phyloP scores from a whole-genome alignment of 2,797 vertebrate species.

The Clarias fuscus region DNA sequence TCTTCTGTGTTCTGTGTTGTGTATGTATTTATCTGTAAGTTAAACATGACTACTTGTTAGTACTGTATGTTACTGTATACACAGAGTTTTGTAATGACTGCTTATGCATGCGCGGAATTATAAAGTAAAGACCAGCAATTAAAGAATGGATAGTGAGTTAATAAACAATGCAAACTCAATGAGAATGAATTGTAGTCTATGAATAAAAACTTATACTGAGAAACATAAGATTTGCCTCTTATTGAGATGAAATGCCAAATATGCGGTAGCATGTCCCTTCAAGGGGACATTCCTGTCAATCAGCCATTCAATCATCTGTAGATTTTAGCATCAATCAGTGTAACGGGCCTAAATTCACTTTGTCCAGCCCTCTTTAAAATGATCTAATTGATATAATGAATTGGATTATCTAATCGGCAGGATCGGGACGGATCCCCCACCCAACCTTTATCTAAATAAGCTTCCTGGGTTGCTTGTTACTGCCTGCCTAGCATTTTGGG shows the following conservation, averaged over 20 bases:
- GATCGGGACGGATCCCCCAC: constrained; percentile 68
- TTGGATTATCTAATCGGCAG: constrained; percentile 78
- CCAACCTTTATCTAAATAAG: constrained; percentile 68
- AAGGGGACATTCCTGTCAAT: constrained; percentile 41
- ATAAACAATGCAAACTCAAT: not conserved
- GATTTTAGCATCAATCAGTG: constrained; percentile 46
- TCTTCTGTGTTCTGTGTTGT: not conserved
- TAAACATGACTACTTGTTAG: not conserved
- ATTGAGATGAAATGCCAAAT: not conserved
- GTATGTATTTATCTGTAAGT: not conserved
- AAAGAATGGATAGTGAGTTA: not conserved
- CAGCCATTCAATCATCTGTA: constrained; percentile 4
- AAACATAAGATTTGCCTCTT: not conserved
- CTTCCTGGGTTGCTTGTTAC: constrained; percentile 69
- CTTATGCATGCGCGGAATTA: not conserved
- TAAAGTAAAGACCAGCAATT: not conserved
- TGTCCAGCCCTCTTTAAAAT: constrained; percentile 47
- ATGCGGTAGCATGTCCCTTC: not conserved
- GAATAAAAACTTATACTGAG: not conserved
- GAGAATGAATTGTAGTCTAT: not conserved
- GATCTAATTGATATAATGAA: constrained; percentile 80
- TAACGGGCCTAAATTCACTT: constrained; percentile 41
- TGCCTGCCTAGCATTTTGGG: constrained; percentile 65
- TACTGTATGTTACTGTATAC: not conserved
- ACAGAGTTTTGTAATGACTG: not conserved